Conservation (phyloP, 2,888 invertebrate species). For the Nycteola revayana region DNA sequence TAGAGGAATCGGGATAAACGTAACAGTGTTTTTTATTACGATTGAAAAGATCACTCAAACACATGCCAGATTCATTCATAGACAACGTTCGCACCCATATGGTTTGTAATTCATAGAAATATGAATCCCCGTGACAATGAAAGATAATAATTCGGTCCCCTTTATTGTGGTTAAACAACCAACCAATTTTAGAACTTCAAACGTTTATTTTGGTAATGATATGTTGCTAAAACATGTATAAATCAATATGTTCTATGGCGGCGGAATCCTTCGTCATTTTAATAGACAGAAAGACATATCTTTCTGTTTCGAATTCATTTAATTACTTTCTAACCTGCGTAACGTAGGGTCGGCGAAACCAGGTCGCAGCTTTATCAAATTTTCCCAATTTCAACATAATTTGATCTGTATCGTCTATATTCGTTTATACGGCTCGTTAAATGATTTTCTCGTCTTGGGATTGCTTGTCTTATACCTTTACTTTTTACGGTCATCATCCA, state of each 20-base stretch:
- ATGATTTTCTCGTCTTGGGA: slow-evolving; percentile 5
- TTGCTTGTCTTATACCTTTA: background rate
- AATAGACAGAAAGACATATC: no score
- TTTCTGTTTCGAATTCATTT: no score
- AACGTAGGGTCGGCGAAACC: background rate
- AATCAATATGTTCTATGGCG: background rate
- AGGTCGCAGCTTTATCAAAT: slow-evolving; percentile 7
- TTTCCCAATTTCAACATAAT: slow-evolving; percentile 6
- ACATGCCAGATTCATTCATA: slow-evolving; percentile 52
- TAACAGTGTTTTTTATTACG: slow-evolving; percentile 33
- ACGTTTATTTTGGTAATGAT: no score
- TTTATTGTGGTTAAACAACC: slow-evolving; percentile 33
- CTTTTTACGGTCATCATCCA: no score
- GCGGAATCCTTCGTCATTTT: slow-evolving; percentile 6
- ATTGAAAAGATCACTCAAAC: slow-evolving; percentile 42
- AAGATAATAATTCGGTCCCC: slow-evolving; percentile 35
- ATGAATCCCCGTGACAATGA: slow-evolving; percentile 40
- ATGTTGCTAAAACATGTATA: no score
- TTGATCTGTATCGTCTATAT: slow-evolving; percentile 6
- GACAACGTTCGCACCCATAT: slow-evolving; percentile 43
- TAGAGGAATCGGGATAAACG: slow-evolving; percentile 24
- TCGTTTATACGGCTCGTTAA: slow-evolving; percentile 5
- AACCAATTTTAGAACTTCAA: no score
- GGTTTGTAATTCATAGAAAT: slow-evolving; percentile 41
- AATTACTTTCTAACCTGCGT: background rate